phyloP scores from a whole-genome alignment of 2,797 vertebrate species.

The Sus cebifrons region DNA sequence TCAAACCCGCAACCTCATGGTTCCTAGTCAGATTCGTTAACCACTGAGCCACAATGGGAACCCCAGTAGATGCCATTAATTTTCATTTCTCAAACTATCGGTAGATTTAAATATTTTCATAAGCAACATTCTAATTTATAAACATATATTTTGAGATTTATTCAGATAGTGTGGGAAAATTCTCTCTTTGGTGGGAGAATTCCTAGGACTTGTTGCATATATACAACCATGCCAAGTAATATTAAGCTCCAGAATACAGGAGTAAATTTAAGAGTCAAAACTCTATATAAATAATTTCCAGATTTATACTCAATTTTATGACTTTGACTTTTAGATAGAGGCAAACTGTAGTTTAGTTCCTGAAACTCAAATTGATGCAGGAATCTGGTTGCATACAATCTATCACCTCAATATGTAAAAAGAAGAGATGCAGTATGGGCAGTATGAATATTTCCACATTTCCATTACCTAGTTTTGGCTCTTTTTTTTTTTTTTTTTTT shows the following conservation, averaged over 20 bases:
- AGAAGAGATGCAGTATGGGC: neutral
- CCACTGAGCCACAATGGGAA: no score
- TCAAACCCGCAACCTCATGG: no score
- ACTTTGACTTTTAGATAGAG: neutral
- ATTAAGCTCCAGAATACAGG: neutral
- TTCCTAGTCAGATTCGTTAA: no score
- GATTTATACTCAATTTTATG: neutral
- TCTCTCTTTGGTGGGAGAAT: neutral
- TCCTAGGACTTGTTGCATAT: neutral
- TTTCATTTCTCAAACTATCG: neutral
- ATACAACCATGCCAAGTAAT: neutral
- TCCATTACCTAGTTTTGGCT: neutral
- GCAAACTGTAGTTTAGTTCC: neutral
- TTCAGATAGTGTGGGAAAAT: neutral
- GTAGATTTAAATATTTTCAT: conserved; percentile 43
- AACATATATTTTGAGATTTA: neutral
- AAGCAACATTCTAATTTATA: neutral
- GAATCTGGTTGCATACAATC: neutral
- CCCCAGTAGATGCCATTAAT: neutral
- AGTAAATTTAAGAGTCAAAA: conserved; percentile 17
- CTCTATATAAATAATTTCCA: neutral
- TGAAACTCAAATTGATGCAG: neutral
- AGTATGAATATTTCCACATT: conserved; percentile 10
- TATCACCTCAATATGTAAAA: neutral
- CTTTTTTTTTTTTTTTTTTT: no score